Base-by-base conservation (phyloP, 2,113 vertebrate species). In the Hirundichthys speculiger region DNA sequence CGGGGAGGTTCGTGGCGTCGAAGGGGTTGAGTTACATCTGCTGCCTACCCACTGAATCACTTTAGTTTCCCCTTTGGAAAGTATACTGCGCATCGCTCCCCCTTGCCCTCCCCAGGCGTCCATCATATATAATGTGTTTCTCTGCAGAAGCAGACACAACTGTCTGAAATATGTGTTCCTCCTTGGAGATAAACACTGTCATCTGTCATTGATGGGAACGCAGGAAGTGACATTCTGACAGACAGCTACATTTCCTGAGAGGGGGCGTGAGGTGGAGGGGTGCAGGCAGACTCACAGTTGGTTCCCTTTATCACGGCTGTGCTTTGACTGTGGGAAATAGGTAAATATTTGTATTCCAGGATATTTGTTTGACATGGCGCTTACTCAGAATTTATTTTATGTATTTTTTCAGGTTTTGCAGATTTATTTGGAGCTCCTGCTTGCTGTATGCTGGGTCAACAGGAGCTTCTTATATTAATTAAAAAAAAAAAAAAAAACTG, bases 101-200 rank as follows among this genome's bases (percentile, higher is more conserved):
- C 57, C 41, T 34, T 24, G 74, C 76, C 82, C 67, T 48, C 74
- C 67, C 34, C 63, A 65, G 62, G 72, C 53, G 69, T 87, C 86
- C 79, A 84, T 90, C 86, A 90, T 73, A 57, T 64, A 55, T 82
- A 84, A 75, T 76, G 75, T 84, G 74, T 83, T 79, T 79, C 74
- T 84, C 86, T 81, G 75, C 64, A 80, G 52, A 75, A 83, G 55
- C 79, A 86, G 75, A 84, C 79, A 83, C 83, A 83, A 80, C 83
- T 73, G 76, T 59, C 69, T 88, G 84, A 88, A 88, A 86, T 88
- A 90, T 90, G 88, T 84, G 77, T 77, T 85, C 79, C 79, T 85
- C 79, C 81, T 87, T 70, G 57, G 73, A 80, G 84, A 90, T 86
- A 88, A 88, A 86, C 83, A 79, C 75, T 83, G 81, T 83, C 85